phyloP scores from a whole-genome alignment of 2,113 vertebrate genomes.

The Cheilinus undulatus region DNA sequence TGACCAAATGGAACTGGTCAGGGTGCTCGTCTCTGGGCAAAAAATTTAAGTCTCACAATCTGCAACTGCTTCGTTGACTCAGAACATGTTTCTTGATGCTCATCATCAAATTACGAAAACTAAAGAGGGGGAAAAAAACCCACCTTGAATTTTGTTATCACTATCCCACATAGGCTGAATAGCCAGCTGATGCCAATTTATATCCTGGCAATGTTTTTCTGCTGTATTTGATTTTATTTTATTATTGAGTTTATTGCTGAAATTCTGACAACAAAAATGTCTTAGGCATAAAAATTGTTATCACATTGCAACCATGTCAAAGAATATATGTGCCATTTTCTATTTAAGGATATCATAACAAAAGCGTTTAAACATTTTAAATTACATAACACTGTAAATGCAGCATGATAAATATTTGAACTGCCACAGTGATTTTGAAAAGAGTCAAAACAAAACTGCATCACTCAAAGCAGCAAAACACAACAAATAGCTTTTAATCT shows the following conservation, averaged over 20 bases:
- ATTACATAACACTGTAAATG: slow-evolving; percentile 70
- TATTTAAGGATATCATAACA: background rate
- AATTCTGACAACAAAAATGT: too few relatives aligned
- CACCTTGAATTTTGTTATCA: background rate
- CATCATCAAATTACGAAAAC: background rate
- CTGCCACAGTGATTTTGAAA: slow-evolving; percentile 70
- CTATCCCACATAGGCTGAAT: background rate
- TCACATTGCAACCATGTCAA: background rate
- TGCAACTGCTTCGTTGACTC: background rate
- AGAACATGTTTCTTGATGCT: background rate
- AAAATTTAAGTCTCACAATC: background rate
- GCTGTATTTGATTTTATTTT: background rate
- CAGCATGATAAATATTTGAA: slow-evolving; percentile 85
- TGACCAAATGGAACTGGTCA: too few relatives aligned
- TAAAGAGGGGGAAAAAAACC: background rate
- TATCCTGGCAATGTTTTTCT: too few relatives aligned
- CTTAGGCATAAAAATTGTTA: background rate
- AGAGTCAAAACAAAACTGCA: slow-evolving; percentile 57
- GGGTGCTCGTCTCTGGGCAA: too few relatives aligned
- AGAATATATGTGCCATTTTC: too few relatives aligned
- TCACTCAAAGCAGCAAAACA: slow-evolving; percentile 72
- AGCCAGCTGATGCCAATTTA: too few relatives aligned
- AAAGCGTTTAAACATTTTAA: slow-evolving; percentile 33
- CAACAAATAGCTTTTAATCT: slow-evolving; percentile 77
- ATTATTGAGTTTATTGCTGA: background rate